Evolutionary conservation across 2,113 vertebrate genomes (phyloP).

Genomic region (Oncorhynchus kisutch): DNA sequence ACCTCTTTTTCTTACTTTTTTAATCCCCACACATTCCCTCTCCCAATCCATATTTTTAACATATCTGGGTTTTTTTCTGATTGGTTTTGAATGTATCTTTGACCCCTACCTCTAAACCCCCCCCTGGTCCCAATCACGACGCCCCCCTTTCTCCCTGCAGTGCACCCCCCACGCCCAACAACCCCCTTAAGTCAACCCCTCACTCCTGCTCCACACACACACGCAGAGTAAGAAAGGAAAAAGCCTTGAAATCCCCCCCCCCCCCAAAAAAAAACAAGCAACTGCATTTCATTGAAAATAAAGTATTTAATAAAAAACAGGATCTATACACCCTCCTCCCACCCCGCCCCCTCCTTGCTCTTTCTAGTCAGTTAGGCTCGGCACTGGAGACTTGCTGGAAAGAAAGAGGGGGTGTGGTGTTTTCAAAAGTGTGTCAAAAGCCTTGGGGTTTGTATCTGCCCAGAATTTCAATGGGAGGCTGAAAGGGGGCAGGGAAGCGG

Average conservation of each 20-base stretch:
- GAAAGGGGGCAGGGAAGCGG: constrained; percentile 81
- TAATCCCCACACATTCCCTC: background rate
- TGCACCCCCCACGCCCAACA: background rate
- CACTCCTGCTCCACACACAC: background rate
- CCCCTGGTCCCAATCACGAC: background rate
- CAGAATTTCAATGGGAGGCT: constrained; percentile 85
- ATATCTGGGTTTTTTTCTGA: background rate
- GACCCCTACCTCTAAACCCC: background rate
- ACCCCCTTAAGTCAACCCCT: background rate
- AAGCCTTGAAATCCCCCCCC: too few species aligned
- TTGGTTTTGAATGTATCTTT: background rate
- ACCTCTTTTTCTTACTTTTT: constrained; percentile 14
- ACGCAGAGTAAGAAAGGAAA: too few species aligned
- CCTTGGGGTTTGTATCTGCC: constrained; percentile 86
- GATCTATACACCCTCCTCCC: constrained; percentile 31
- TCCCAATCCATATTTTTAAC: background rate
- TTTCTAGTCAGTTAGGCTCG: constrained; percentile 75
- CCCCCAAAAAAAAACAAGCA: background rate
- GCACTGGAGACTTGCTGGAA: constrained; percentile 80
- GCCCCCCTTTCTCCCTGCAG: background rate
- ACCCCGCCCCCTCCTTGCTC: constrained; percentile 42
- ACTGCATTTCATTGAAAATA: constrained; percentile 50
- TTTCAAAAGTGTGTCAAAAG: constrained; percentile 91
- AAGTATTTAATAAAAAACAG: constrained; percentile 57
- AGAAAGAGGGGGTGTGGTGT: constrained; percentile 80